Evolutionary conservation across 2,888 invertebrate genomes (phyloP), one percentile per base, ranked within the genome.

Genomic region (Neelides folsomi): DNA sequence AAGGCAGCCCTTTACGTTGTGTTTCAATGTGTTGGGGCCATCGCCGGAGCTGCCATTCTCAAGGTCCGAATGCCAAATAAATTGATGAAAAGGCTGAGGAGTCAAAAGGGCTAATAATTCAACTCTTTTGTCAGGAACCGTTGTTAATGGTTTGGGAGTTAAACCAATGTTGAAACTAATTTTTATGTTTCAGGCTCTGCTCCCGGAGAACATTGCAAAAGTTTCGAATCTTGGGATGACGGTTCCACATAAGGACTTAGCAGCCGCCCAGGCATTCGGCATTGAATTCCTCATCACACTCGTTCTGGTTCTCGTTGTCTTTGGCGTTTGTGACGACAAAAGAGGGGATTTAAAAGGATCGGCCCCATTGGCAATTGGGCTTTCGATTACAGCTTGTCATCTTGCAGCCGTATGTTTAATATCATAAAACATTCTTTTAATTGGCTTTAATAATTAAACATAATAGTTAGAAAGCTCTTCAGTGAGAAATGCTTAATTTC

Each of bases 251-350:
- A 56, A 67, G 1, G 76, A 71, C 1, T 68, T 89, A 12, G 72
- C 74, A n/a, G 75, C 78, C 2, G 76, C 77, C 2, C 89, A 90
- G 73, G 92, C 86, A 1, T 75, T 92, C 55, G 74, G 88, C 43
- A 76, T 90, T 54, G 93, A 94, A 70, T 81, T 81, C 0, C 72
- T 92, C 67, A 81, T 89, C 65, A 90, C 92, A 41, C 82, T 93
- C 68, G 77, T 92, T 10, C 76, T 93, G 55, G 80, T 92, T 36
- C 76, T 92, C 60, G 85, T 86, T 5, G 86, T 93, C 13, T 90
- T 86, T 69, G 88, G 88, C 54, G 88, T 86, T 40, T 84, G 84
- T 60, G 92, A 93, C 70, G 75, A 76, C 0, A 79, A 83, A 65
- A 80, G 89, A 54, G 77, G 79, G 8, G 87, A 90, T 68, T 78